Conservation (phyloP, 2,888 invertebrate species). For the Lamellibrachia columna region DNA sequence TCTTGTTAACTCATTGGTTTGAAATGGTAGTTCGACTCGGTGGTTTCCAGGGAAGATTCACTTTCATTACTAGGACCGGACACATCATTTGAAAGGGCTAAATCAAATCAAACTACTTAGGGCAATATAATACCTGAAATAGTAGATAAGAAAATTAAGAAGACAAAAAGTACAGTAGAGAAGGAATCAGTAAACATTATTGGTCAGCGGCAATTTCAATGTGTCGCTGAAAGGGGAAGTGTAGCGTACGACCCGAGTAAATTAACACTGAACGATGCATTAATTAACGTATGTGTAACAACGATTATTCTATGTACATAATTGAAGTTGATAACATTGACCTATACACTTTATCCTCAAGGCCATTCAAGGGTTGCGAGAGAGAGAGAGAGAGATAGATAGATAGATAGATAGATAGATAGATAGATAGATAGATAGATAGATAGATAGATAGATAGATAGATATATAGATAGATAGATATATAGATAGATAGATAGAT, state of each 20-base stretch:
- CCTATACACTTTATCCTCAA: too few relatives aligned
- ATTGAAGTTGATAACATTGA: too few relatives aligned
- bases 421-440: rapidly evolving
- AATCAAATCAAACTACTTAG: neutral
- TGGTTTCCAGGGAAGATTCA: neutral
- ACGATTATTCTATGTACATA: too few relatives aligned
- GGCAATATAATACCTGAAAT: neutral
- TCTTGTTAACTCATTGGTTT: too few relatives aligned
- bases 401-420: rapidly evolving
- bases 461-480: too few relatives aligned
- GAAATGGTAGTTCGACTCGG: neutral
- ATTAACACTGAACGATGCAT: too few relatives aligned
- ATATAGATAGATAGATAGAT: too few relatives aligned
- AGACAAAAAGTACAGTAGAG: neutral
- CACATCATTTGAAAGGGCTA: neutral
- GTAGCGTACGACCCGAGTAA: too few relatives aligned
- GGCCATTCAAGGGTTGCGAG: too few relatives aligned
- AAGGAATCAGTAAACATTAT: neutral
- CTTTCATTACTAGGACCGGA: neutral
- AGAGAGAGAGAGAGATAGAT: rapidly evolving
- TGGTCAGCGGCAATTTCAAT: neutral
- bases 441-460: too few relatives aligned
- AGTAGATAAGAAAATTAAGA: neutral
- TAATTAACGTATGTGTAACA: too few relatives aligned
- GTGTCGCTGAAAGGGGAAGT: too few relatives aligned